A percentile compares a stretch with the other conserved stretches of the same genome.
Conservation (phyloP, 2,113 vertebrate genomes). For the Neodon shergylaensis region DNA sequence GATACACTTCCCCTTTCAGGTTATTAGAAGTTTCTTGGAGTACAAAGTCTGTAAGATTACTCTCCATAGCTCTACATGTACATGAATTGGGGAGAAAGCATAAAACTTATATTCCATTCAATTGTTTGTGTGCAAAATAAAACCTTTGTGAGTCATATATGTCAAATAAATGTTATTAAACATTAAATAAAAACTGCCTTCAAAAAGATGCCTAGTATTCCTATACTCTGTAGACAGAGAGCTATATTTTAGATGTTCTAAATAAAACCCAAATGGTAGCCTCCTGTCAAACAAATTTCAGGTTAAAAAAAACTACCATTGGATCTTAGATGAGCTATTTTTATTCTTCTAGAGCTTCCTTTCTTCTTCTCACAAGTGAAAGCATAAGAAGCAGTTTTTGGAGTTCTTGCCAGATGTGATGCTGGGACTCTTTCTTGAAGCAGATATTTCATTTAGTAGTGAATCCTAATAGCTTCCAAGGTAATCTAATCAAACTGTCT, state of each 20-base stretch:
- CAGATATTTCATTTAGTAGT: neutral
- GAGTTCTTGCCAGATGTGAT: neutral
- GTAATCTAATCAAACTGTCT: neutral
- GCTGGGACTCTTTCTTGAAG: conserved; percentile 11
- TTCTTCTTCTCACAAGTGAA: conserved; percentile 39
- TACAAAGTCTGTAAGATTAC: neutral
- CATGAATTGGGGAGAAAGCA: neutral
- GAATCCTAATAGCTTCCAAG: neutral
- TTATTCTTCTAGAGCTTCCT: neutral
- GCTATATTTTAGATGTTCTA: neutral
- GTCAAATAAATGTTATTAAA: neutral
- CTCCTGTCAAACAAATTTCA: neutral
- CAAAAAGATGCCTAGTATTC: neutral
- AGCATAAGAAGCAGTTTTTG: neutral
- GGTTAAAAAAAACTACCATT: neutral
- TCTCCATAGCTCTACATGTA: neutral
- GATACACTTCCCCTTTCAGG: neutral
- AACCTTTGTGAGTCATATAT: neutral
- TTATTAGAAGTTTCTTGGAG: neutral
- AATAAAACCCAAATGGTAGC: conserved; percentile 22
- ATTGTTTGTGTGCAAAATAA: neutral
- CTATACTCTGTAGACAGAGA: neutral
- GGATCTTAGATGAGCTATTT: neutral
- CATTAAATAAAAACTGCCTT: conserved; percentile 32
- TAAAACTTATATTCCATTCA: neutral